phyloP scores from a whole-genome alignment of 2,113 vertebrate species.

The Neoarius graeffei region DNA sequence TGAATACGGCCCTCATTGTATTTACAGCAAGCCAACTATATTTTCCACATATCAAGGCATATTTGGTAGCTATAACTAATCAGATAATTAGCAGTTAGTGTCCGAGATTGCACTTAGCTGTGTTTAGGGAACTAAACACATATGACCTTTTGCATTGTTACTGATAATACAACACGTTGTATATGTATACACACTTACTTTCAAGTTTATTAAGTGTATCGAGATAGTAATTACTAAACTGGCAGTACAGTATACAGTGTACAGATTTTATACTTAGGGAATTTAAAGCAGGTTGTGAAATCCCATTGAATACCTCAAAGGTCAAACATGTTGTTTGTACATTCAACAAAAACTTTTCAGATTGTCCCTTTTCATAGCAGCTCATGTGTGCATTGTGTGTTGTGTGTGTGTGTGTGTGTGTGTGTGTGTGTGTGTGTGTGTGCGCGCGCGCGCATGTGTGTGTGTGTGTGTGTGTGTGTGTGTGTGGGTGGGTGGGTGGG shows the following conservation, averaged over 20 bases:
- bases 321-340: neutral
- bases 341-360: neutral
- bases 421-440: neutral
- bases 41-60: neutral
- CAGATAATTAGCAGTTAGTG: neutral
- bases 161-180: neutral
- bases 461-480: constrained; percentile 6
- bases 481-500: neutral
- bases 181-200: neutral
- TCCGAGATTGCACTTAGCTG: neutral
- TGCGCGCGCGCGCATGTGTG: no score
- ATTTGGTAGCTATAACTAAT: neutral
- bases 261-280: neutral
- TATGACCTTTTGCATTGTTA: neutral
- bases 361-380: neutral
- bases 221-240: neutral
- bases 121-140: no score
- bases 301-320: neutral
- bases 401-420: constrained; percentile 2
- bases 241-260: neutral
- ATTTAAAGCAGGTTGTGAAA: neutral
- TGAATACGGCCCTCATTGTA: neutral
- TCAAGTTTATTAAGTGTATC: neutral
- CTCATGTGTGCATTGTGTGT: neutral
- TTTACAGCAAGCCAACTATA: neutral